Evolutionary conservation across 2,797 vertebrate species (phyloP).

Genomic region (Muscicapa striata): DNA sequence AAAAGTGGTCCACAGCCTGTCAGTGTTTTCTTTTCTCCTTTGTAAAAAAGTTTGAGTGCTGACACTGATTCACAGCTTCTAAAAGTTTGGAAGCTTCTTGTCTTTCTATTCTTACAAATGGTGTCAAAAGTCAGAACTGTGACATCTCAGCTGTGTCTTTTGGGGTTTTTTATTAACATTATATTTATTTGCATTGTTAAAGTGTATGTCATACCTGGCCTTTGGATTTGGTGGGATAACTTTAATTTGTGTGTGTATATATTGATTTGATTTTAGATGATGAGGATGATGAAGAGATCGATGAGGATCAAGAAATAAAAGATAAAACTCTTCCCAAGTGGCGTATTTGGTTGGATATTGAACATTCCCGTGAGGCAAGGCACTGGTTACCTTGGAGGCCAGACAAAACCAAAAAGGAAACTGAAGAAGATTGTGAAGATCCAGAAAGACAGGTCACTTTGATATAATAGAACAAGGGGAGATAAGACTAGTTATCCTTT

Average conservation of each 20-base stretch:
- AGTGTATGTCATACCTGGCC: neutral
- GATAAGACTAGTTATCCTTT: neutral
- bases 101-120: neutral
- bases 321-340: conserved; percentile 85
- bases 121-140: neutral
- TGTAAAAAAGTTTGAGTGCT: neutral
- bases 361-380: conserved; percentile 85
- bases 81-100: neutral
- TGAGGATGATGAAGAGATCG: conserved; percentile 84
- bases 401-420: conserved; percentile 88
- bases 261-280: conserved; percentile 66
- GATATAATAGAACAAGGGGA: neutral
- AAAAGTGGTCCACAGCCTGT: neutral
- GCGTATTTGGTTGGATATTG: conserved; percentile 88
- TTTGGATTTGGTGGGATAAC: neutral
- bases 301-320: conserved; percentile 88
- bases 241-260: neutral
- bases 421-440: conserved; percentile 95
- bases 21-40: neutral
- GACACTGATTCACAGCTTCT: neutral
- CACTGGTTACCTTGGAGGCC: conserved; percentile 96
- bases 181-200: neutral
- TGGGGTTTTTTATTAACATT: neutral
- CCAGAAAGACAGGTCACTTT: conserved; percentile 91
- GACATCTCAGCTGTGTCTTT: neutral